Evolutionary conservation across 2,113 vertebrate genomes (phyloP), one percentile per base, ranked within the genome.

Genomic region (Cephalopholis sonnerati): DNA sequence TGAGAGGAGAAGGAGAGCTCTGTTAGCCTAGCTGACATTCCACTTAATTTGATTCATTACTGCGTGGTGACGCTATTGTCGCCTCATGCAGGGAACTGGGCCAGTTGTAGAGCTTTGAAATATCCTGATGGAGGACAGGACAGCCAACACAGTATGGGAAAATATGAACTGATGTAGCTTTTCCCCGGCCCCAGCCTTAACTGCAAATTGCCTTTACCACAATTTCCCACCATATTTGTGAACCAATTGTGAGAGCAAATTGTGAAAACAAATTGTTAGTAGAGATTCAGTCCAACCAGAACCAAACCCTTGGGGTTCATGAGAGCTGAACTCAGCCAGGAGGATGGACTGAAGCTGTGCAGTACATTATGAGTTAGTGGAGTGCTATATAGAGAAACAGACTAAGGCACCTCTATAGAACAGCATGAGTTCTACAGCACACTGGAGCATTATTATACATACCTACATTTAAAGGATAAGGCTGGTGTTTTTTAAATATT

Each of bases 31-130:
- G 87, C 89, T 94, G 93, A 93, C 91, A 93, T 93, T 93, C 89
- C 91, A 94, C 89, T 93, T 92, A 91, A 95, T 93, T 92, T 93
- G 93, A 95, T 94, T 92, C 93, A 95, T 94, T 94, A 94, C 85
- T 86, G 84, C 22, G 55, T 76, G 72, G 81, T 67, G 88, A 89
- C 48, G 86, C 89, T 84, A 82, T 91, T 89, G 90, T 90, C 39
- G 89, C 88, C 80, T 79, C 91, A 87, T 88, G 90, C 89, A 82
- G 82, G 81, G 86, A 94, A 93, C 65, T 91, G 90, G 91, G 90
- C 85, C 89, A 92, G 80, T 85, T 69, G 84, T 74, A 27, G 75
- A 79, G 71, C 82, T 86, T 77, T 86, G 74, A 83, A 85, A 87
- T 73, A 68, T 82, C 74, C 82, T 65, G 85, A 91, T 82, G 86